Evolutionary conservation across 2,113 vertebrate genomes (phyloP).

Genomic region (Rhagologus leucostigma): DNA sequence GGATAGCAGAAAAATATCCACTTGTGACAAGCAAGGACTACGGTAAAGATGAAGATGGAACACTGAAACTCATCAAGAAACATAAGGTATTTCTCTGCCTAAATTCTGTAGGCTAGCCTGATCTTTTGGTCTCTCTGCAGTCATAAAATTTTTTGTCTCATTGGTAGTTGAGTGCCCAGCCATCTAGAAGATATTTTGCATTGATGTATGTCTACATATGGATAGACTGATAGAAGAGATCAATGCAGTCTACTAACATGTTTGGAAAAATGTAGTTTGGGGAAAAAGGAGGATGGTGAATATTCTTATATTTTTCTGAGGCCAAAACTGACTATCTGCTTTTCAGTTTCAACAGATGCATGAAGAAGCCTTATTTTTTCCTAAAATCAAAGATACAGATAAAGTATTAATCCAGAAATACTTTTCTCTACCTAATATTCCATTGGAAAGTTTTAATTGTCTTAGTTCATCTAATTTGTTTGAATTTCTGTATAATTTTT

Average conservation of each 20-base stretch:
- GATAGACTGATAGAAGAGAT: not conserved
- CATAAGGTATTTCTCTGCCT: conserved; percentile 76
- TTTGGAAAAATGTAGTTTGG: not conserved
- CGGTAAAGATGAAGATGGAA: conserved; percentile 77
- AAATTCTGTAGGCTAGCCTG: not conserved
- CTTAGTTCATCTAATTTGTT: not conserved
- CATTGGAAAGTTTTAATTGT: not conserved
- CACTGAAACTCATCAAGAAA: conserved; percentile 77
- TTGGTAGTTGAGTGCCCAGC: not conserved
- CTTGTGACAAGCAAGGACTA: conserved; percentile 78
- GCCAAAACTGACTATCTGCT: not conserved
- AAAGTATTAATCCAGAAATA: not conserved
- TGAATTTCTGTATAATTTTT: not conserved
- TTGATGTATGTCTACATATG: not conserved
- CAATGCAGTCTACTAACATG: not conserved
- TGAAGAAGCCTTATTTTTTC: not conserved
- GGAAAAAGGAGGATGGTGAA: not conserved
- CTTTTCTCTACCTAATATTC: not conserved
- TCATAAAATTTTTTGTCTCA: not conserved
- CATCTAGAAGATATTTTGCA: not conserved
- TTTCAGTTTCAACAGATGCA: not conserved
- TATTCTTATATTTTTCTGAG: not conserved
- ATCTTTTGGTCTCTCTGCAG: not conserved
- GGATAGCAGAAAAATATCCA: conserved; percentile 73
- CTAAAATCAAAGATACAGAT: not conserved